Conservation (phyloP, 2,113 vertebrate genomes). For the Gavialis gangeticus region DNA sequence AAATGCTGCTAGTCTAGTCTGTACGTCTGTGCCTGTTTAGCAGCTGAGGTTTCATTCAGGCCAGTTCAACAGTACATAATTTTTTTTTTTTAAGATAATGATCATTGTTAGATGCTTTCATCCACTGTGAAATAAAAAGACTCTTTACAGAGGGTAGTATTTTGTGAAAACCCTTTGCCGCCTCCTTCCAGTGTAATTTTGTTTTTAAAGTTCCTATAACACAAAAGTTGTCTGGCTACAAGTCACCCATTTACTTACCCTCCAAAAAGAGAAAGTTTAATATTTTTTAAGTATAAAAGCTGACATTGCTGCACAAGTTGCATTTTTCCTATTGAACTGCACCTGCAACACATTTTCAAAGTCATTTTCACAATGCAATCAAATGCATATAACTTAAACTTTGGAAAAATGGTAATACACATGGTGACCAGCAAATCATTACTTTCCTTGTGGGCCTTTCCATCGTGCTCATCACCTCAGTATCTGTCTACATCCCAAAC, state of each 20-base stretch:
- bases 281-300: background rate
- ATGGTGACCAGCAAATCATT: background rate
- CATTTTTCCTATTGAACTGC: background rate
- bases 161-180: background rate
- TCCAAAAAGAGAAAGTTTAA: background rate
- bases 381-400: background rate
- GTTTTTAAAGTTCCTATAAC: background rate
- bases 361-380: fast-evolving
- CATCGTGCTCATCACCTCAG: fast-evolving
- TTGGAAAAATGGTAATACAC: background rate
- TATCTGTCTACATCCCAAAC: background rate
- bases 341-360: background rate
- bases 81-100: background rate
- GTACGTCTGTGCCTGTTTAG: background rate
- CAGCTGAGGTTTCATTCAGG: constrained; percentile 51
- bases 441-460: fast-evolving
- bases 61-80: background rate
- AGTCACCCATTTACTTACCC: background rate
- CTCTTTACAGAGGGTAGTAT: background rate
- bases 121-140: background rate
- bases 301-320: background rate
- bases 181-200: background rate
- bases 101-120: background rate
- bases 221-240: background rate
- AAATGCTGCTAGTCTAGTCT: constrained; percentile 51